Evolutionary conservation across 2,888 invertebrate species (phyloP).

Genomic region (Campaea margaritaria): DNA sequence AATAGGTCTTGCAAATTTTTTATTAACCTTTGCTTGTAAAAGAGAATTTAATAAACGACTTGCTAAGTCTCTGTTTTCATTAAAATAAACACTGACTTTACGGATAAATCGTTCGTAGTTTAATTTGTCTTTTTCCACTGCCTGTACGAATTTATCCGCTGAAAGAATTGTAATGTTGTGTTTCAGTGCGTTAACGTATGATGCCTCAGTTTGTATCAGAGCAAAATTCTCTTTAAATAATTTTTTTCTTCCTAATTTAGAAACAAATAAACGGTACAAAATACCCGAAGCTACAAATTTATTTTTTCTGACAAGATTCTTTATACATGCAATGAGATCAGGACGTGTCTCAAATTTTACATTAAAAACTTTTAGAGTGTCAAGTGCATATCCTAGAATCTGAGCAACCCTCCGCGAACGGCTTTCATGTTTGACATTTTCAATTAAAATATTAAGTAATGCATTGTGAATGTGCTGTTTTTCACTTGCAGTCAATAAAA

Average conservation of each 20-base stretch:
- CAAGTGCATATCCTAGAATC: constrained; percentile 33
- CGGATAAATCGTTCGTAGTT: constrained; percentile 48
- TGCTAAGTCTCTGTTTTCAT: constrained; percentile 57
- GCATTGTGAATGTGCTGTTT: constrained; percentile 41
- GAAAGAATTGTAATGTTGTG: constrained; percentile 55
- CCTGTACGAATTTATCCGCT: constrained; percentile 44
- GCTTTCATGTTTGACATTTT: constrained; percentile 32
- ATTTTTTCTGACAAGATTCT: constrained; percentile 43
- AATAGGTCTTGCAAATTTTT: constrained; percentile 38
- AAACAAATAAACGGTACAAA: constrained; percentile 49
- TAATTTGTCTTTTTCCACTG: constrained; percentile 29
- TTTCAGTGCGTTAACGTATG: constrained; percentile 63
- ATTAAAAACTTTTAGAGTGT: constrained; percentile 51
- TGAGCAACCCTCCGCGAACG: constrained; percentile 16
- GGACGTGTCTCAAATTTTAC: constrained; percentile 40
- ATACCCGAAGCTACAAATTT: constrained; percentile 37
- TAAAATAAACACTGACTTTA: constrained; percentile 60
- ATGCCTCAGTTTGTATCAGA: constrained; percentile 52
- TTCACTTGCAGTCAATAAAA: constrained; percentile 51
- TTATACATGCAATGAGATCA: constrained; percentile 44
- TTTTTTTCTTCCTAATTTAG: constrained; percentile 55
- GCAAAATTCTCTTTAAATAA: constrained; percentile 55
- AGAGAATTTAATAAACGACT: constrained; percentile 37
- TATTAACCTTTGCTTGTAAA: constrained; percentile 17
- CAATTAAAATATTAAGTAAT: constrained; percentile 44